Evolutionary conservation across 2,113 vertebrate species (phyloP).

Genomic region (Brachyistius frenatus): DNA sequence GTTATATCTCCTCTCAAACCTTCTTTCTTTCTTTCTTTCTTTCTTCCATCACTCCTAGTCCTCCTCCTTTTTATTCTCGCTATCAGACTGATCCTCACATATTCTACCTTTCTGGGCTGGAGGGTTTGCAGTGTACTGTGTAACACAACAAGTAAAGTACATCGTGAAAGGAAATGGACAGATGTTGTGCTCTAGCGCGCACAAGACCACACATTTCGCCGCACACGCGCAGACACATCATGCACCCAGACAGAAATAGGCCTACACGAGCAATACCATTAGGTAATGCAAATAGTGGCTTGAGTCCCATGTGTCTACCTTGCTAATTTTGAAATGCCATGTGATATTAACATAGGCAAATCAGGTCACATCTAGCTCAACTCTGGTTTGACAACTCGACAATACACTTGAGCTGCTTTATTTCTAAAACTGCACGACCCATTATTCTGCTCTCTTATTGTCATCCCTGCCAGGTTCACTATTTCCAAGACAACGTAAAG

Average conservation of each 20-base stretch:
- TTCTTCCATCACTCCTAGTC: not conserved
- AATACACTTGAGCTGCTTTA: constrained; percentile 50
- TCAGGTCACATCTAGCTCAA: constrained; percentile 75
- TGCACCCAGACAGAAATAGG: constrained; percentile 20
- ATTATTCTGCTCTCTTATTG: constrained; percentile 12
- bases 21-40: not conserved
- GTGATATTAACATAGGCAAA: constrained; percentile 66
- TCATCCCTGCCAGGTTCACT: constrained; percentile 14
- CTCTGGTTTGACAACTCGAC: constrained; percentile 61
- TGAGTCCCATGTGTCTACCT: constrained; percentile 55
- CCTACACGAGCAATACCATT: constrained; percentile 41
- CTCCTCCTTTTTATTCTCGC: not conserved
- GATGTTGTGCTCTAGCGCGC: not conserved
- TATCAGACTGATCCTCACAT: not conserved
- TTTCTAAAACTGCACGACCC: constrained; percentile 36
- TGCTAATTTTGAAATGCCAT: constrained; percentile 70
- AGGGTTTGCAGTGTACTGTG: constrained; percentile 51
- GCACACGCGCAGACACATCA: constrained; percentile 16
- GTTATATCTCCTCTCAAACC: not conserved
- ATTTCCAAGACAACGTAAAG: constrained; percentile 36
- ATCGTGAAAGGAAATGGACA: not conserved
- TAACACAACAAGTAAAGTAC: not conserved
- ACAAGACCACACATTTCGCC: not conserved
- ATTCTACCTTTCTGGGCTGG: constrained; percentile 13
- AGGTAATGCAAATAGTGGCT: constrained; percentile 48